phyloP scores from a whole-genome alignment of 2,113 vertebrate genomes.

The Pagrus major region DNA sequence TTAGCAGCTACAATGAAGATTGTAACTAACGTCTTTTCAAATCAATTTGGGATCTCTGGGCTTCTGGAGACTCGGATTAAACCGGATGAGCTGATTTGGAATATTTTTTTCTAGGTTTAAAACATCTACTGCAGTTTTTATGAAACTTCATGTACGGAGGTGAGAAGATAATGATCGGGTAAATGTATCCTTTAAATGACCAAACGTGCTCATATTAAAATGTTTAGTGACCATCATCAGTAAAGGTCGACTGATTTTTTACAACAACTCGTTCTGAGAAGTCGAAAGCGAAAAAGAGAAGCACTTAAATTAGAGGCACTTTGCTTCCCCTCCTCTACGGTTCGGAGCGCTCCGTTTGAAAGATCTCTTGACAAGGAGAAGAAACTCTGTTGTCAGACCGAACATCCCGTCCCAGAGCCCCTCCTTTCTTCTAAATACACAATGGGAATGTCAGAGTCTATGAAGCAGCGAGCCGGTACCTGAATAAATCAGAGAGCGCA shows the following conservation, averaged over 20 bases:
- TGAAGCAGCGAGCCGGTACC: slow-evolving; percentile 77
- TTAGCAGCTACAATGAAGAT: no score
- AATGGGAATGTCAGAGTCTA: slow-evolving; percentile 78
- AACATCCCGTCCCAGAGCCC: slow-evolving; percentile 47
- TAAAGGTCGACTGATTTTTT: not conserved
- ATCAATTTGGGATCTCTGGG: no score
- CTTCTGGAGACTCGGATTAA: no score
- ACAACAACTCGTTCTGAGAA: slow-evolving; percentile 23
- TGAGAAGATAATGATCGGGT: no score
- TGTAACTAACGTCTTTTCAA: no score
- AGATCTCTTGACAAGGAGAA: slow-evolving; percentile 69
- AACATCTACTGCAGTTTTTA: no score
- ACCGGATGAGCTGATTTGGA: no score
- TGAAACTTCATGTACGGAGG: no score
- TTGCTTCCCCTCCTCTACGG: slow-evolving; percentile 61
- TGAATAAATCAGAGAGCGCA: slow-evolving; percentile 72
- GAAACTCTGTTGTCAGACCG: slow-evolving; percentile 66
- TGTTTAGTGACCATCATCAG: not conserved
- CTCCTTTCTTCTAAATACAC: slow-evolving; percentile 68
- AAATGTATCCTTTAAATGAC: no score
- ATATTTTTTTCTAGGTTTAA: no score
- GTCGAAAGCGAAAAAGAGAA: slow-evolving; percentile 24
- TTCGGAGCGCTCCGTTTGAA: slow-evolving; percentile 67
- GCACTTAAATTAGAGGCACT: slow-evolving; percentile 66
- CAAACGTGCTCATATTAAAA: not conserved